Evolutionary conservation across 2,113 vertebrate species (phyloP), one percentile per base, ranked within the genome.

Genomic region (Colossoma macropomum): DNA sequence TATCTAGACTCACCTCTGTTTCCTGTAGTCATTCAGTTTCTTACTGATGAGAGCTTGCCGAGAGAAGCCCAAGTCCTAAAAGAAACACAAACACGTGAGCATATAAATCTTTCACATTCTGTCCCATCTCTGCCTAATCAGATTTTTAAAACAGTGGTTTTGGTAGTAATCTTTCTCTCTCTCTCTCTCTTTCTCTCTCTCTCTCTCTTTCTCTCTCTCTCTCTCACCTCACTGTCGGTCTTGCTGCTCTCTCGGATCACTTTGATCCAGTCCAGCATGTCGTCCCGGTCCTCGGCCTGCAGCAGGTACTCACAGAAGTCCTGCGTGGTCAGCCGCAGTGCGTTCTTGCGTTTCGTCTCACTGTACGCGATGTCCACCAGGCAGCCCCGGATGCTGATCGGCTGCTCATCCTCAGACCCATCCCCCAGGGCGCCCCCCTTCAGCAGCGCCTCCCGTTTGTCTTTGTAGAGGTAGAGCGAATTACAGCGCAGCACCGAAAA

Each of bases 231-330:
- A 83, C 92, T 98, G 94, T 98, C 97, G 0, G 95, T 96, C 95
- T 97, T 97, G 95, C 96, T 96, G 94, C 96, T 96, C 87, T 99
- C 97, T 81, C 96, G 93, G 93, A 99, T 98, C 90, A 95, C 96
- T 93, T 95, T 96, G 90, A 99, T 97, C 98, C 98, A 99, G 91
- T 95, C 94, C 94, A 99, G 95, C 98, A 99, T 99, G 93, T 98
- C 97, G 84, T 99, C 97, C 76, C 97, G 94, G 94, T 97, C 96
- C 94, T 98, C 97, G 63, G 97, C 97, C 95, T 99, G 98, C 94
- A 99, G 96, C 94, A 99, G 96, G 95, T 98, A 98, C 96, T 99
- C 98, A 92, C 97, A 98, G 95, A 97, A 99, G 96, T 99, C 97
- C 95, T 98, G 96, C 70, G 98, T 99, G 93, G 96, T 98, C 90